A percentile compares a stretch with the other conserved stretches of the same genome.
phyloP scores from a whole-genome alignment of 2,113 vertebrate genomes.

The Thinocorus orbignyianus region DNA sequence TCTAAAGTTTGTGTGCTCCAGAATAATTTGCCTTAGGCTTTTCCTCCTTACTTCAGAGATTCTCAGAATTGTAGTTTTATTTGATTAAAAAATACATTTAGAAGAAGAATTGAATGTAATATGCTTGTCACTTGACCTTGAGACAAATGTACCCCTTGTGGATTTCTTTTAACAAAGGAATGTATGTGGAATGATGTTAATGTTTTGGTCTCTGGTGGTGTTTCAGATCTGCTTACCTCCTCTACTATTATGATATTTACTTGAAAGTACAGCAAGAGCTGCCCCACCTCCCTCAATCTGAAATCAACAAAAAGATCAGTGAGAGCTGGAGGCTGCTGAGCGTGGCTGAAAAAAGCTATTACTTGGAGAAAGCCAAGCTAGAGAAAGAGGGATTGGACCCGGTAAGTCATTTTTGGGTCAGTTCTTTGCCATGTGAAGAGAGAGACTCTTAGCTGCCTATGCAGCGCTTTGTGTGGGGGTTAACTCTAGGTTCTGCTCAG shows the following conservation, averaged over 20 bases:
- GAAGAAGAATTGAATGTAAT: neutral
- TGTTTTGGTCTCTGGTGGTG: neutral
- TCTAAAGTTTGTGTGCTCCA: neutral
- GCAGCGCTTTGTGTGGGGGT: neutral
- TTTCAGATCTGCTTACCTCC: constrained; percentile 92
- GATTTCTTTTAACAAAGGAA: neutral
- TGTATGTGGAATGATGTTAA: neutral
- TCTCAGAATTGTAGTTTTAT: neutral
- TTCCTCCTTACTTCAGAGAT: neutral
- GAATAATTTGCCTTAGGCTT: neutral
- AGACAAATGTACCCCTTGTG: neutral
- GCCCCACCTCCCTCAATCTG: constrained; percentile 92
- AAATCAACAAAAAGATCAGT: constrained; percentile 98
- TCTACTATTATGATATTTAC: constrained; percentile 97
- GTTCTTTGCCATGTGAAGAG: neutral
- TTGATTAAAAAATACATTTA: neutral
- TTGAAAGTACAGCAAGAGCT: constrained; percentile 92
- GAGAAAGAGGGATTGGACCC: constrained; percentile 91
- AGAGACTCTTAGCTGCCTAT: neutral
- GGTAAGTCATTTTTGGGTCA: constrained; percentile 72
- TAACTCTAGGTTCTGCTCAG: neutral
- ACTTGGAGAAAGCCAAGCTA: constrained; percentile 91
- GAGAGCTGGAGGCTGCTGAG: constrained; percentile 96
- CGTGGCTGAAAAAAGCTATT: constrained; percentile 93
- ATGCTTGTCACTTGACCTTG: neutral